phyloP scores from a whole-genome alignment of 2,888 invertebrate species.

The Chirona hameri region DNA sequence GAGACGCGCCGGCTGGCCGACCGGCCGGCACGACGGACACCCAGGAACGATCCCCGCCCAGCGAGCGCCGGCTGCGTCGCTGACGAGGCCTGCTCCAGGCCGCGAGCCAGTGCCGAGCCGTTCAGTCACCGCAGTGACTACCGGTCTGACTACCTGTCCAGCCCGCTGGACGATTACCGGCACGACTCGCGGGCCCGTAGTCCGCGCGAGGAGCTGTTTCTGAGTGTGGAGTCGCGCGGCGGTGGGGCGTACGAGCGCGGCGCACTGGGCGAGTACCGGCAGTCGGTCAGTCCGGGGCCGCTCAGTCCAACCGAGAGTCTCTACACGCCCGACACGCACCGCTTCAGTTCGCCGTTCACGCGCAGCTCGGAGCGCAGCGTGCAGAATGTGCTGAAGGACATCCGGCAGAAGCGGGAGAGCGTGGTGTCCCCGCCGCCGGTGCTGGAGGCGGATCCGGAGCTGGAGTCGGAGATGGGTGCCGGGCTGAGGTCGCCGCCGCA shows the following conservation, averaged over 20 bases:
- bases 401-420: slow-evolving; percentile 3
- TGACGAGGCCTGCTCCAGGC: background rate
- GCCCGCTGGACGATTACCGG: background rate
- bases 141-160: background rate
- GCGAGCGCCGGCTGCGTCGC: background rate
- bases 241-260: background rate
- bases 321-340: background rate
- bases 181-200: background rate
- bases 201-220: background rate
- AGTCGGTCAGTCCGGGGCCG: background rate
- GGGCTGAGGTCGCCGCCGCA: background rate
- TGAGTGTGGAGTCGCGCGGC: no score
- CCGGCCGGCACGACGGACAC: background rate
- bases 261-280: background rate
- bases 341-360: background rate
- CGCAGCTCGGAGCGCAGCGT: slow-evolving; percentile 22
- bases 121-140: background rate
- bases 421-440: background rate
- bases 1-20: background rate
- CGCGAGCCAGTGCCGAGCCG: background rate
- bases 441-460: background rate
- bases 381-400: slow-evolving; percentile 4
- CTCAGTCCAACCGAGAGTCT: background rate
- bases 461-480: background rate
- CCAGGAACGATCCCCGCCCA: background rate